Evolutionary conservation across 2,888 invertebrate genomes (phyloP).

Genomic region (Cerastis leucographa): DNA sequence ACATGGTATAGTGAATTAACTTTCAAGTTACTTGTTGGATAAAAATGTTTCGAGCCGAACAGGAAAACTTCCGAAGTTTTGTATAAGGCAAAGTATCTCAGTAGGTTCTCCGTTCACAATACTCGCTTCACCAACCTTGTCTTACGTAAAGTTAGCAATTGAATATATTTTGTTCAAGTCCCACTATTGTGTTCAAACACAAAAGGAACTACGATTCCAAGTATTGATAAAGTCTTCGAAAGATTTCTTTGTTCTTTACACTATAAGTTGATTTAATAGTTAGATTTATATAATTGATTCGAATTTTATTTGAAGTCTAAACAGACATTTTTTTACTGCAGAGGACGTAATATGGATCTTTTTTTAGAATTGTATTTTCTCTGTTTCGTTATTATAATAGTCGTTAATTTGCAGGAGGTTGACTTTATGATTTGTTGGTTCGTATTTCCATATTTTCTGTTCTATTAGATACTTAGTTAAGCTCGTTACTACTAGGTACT

Average conservation of each 20-base stretch:
- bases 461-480: no score
- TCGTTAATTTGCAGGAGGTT: neutral
- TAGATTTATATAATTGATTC: neutral
- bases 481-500: no score
- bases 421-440: no score
- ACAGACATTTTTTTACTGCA: neutral
- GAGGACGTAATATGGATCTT: neutral
- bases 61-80: conserved; percentile 67
- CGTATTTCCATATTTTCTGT: no score
- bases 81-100: conserved; percentile 65
- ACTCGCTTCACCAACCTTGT: conserved; percentile 64
- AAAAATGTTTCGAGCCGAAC: conserved; percentile 67
- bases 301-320: neutral
- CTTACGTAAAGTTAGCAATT: conserved; percentile 67
- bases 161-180: conserved; percentile 68
- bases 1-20: conserved; percentile 65
- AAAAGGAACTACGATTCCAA: conserved; percentile 61
- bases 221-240: conserved; percentile 52
- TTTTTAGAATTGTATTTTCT: neutral
- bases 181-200: conserved; percentile 62
- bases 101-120: conserved; percentile 65
- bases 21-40: conserved; percentile 64
- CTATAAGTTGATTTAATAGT: conserved; percentile 20
- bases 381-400: neutral
- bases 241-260: conserved; percentile 55